Percentiles rank a stretch among this genome's conserved stretches.
Evolutionary conservation across 2,113 vertebrate species (phyloP).

Genomic region (Varanus komodoensis): DNA sequence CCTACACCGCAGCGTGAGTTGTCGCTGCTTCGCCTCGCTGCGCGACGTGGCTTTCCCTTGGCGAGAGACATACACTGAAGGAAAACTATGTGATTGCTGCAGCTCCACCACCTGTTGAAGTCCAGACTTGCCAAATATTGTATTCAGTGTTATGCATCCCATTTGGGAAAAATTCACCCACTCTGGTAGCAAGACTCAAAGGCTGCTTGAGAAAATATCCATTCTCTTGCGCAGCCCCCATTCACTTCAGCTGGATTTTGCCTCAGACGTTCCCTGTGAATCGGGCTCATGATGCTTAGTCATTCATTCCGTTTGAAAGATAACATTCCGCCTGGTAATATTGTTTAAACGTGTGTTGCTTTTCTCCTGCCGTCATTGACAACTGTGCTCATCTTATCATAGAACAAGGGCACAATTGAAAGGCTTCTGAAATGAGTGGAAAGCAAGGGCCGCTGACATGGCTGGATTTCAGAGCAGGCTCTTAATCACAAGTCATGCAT

Average conservation of each 20-base stretch:
- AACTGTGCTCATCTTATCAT: constrained; percentile 47
- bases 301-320: neutral
- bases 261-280: neutral
- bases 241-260: neutral
- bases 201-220: neutral
- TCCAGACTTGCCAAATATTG: too few relatives aligned
- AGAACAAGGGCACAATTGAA: constrained; percentile 39
- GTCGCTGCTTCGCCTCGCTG: too few relatives aligned
- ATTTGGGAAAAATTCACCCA: too few relatives aligned
- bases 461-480: constrained; percentile 57
- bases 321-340: constrained; percentile 34
- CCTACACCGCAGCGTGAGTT: too few relatives aligned
- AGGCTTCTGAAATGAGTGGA: constrained; percentile 43
- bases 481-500: neutral
- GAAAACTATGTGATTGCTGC: too few relatives aligned
- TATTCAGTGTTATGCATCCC: too few relatives aligned
- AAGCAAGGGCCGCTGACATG: constrained; percentile 37
- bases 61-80: too few relatives aligned
- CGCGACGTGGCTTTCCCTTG: too few relatives aligned
- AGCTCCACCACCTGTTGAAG: too few relatives aligned
- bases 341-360: neutral
- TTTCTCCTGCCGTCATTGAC: constrained; percentile 1
- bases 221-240: neutral
- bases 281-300: constrained; percentile 40
- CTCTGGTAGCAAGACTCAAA: too few relatives aligned